Conservation (phyloP, 2,888 invertebrate genomes). For the Nyleta sp. region DNA sequence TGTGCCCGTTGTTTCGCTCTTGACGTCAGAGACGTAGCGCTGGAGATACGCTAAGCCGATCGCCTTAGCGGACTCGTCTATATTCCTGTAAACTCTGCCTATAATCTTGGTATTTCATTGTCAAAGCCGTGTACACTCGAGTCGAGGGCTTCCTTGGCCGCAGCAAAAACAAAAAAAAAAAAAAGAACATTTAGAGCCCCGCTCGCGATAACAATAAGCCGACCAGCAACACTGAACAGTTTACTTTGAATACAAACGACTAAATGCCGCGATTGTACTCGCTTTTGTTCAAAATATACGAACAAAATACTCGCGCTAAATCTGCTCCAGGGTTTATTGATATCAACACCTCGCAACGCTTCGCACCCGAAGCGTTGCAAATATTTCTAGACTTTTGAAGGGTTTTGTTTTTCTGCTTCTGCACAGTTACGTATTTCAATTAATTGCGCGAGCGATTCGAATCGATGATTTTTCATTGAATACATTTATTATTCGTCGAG, state of each 20-base stretch:
- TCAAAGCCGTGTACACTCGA: slow-evolving; percentile 45
- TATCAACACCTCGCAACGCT: slow-evolving; percentile 37
- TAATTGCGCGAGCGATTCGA: no score
- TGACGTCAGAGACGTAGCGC: slow-evolving; percentile 15
- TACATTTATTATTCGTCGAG: no score
- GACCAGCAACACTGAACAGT: slow-evolving; percentile 37
- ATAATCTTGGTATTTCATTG: slow-evolving; percentile 63
- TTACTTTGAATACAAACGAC: slow-evolving; percentile 57
- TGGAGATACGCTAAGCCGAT: slow-evolving; percentile 36
- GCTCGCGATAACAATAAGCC: slow-evolving; percentile 58
- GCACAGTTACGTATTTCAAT: no score
- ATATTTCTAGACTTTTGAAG: slow-evolving; percentile 28
- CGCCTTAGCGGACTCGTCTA: slow-evolving; percentile 33
- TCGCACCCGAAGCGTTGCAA: slow-evolving; percentile 9
- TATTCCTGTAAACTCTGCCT: slow-evolving; percentile 60
- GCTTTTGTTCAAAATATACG: slow-evolving; percentile 56
- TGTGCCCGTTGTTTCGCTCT: slow-evolving; percentile 32
- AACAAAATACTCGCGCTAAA: slow-evolving; percentile 46
- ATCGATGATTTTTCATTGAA: no score
- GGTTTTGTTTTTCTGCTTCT: no score
- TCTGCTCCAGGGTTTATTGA: slow-evolving; percentile 37
- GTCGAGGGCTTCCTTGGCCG: slow-evolving; percentile 30
- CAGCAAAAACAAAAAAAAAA: neutral
- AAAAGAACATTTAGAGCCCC: slow-evolving; percentile 37
- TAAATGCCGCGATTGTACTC: slow-evolving; percentile 54